Evolutionary conservation across 1,140 invertebrate genomes (phyloP), one percentile per base, ranked within the genome.

Genomic region (Drosophila repleta): DNA sequence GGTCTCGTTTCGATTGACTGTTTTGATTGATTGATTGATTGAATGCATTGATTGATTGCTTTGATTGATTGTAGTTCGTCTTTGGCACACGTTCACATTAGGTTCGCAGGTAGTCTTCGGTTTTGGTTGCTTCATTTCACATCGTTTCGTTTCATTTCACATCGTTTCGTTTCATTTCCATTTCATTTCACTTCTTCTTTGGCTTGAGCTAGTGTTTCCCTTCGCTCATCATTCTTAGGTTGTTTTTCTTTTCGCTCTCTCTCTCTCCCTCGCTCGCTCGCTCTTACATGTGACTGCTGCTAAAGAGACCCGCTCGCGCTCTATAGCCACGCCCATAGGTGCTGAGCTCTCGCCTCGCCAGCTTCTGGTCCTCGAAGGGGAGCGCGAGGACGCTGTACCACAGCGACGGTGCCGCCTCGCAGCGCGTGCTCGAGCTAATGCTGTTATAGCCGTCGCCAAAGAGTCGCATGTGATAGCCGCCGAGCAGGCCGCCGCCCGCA

Each of bases 321-420:
- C 94, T 92, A 90, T 95, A 94, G 91, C 95, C 94, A 67, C 96
- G 94, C 63, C 94, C 94, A 90, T 97, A 96, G 57, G 90, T 92
- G 67, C 83, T 92, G 5, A 92, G 72, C 92, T 97, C 96, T 65
- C 96, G 93, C 75, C 96, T 93, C 67, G 96, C 96, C 81, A 97
- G 95, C 92, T 97, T 96, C 93, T 97, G 96, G 93, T 97, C 97
- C 85, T 96, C 96, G 93, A 97, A 97, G 74, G 96, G 97, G 81
- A 97, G 94, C 66, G 97, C 97, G 92, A 97, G 94, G 70, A 97
- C 94, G 61, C 96, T 97, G 93, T 96, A 97, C 96, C 96, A 97
- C 83, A 96, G 93, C 66, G 96, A 96, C 21, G 95, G 95, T 92
- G 96, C 94, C 7, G 52, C 66, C 5, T 74, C 82, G 29, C 73